Evolutionary conservation across 2,888 invertebrate species (phyloP), one percentile per base, ranked within the genome.

Genomic region (Pachycephus smyrnensis): DNA sequence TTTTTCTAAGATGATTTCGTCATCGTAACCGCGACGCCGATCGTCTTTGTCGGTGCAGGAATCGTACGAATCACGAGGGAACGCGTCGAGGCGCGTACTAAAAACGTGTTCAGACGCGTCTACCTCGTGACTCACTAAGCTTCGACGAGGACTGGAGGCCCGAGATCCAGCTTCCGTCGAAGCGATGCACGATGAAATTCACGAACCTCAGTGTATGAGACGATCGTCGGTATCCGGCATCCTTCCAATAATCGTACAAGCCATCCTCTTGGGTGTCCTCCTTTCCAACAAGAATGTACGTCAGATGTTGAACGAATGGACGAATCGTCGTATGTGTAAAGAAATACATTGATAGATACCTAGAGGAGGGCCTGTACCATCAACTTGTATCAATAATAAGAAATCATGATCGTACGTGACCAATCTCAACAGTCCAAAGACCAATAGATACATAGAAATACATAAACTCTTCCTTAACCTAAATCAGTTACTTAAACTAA

Each of bases 401-500:
- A 71, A 55, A 71, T 23, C 71, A 71, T 33, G 71, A 71, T 71
- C 71, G 71, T 71, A 4, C 71, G 32, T 9, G 71, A 71, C 71
- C 71, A 71, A 71, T 71, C 12, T 71, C 31, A 71, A 71, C 71
- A 23, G 33, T 71, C 71, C 71, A 71, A 71, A 71, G 71, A 71
- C 80, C 80, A 78, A 76, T 69, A 73, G 69, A 74, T 73, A 73
- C 69, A 69, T 78, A 75, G 75, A 79, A 74, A 76, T 76, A 77
- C 75, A 73, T 74, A 37, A 73, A 75, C 79, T 55, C 77, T 79
- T 73, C 74, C 77, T 74, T 80, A 81, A 75, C 78, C 78, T 81
- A 81, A 78, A 77, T 79, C 75, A 79, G 76, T 80, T 80, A 77
- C 80, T 80, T 80, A 78, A 80, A 68, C 77, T 81, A 81, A 78